Percentiles rank a stretch among this genome's conserved stretches.
These are phyloP conservation scores for Mesocentrotus franciscanus DNA, from an alignment of 53 echinoderm and acorn worm species.

Conservation along the genomic window DNA sequence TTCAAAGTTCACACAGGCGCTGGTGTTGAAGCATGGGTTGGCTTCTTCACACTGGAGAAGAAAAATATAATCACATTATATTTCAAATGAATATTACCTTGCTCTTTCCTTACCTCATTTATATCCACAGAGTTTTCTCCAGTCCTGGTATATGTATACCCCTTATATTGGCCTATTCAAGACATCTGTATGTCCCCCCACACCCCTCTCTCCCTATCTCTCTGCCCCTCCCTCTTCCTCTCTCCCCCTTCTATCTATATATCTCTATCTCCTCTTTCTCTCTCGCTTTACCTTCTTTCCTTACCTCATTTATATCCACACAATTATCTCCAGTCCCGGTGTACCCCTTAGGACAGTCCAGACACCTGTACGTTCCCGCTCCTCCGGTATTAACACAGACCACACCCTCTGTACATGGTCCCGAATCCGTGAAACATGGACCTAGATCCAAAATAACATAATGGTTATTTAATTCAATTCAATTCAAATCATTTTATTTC, in stretches of 20 bases:
- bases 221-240: neutral
- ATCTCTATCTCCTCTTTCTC: too few relatives aligned
- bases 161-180: slow-evolving; percentile 75
- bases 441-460: slow-evolving; percentile 53
- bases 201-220: slow-evolving; percentile 8
- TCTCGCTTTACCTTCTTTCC: too few relatives aligned
- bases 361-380: slow-evolving; percentile 71
- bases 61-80: neutral
- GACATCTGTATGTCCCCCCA: slow-evolving; percentile 66
- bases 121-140: slow-evolving; percentile 81
- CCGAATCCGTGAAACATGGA: slow-evolving; percentile 77
- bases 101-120: slow-evolving; percentile 77
- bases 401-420: slow-evolving; percentile 77
- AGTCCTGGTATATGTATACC: slow-evolving; percentile 69
- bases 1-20: slow-evolving; percentile 80
- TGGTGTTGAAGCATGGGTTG: slow-evolving; percentile 81
- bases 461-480: too few relatives aligned
- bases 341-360: slow-evolving; percentile 80
- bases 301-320: slow-evolving; percentile 88
- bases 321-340: slow-evolving; percentile 79
- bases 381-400: slow-evolving; percentile 85
- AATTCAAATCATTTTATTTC: too few relatives aligned
- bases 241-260: too few relatives aligned
- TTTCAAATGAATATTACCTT: neutral
- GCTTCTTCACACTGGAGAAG: slow-evolving; percentile 76